These are phyloP conservation scores for Vireo altiloquus DNA, from an alignment of 2,113 vertebrate species.

Conservation along the genomic window DNA sequence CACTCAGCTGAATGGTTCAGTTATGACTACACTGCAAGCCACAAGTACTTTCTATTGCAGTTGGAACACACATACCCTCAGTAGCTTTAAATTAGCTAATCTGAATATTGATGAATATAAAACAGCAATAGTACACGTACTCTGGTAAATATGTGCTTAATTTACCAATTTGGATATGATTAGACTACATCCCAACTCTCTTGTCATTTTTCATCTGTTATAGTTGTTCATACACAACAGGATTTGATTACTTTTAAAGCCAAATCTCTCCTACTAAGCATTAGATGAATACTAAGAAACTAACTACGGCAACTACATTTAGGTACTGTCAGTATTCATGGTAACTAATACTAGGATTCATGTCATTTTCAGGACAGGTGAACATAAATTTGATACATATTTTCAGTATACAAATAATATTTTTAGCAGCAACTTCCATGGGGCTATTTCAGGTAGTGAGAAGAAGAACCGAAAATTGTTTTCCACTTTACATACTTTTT, in stretches of 20 bases:
- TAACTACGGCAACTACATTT: not conserved
- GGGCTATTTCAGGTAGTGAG: not conserved
- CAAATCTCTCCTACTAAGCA: not conserved
- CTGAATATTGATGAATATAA: not conserved
- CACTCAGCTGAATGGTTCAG: not conserved
- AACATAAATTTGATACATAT: not conserved
- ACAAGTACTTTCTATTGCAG: not conserved
- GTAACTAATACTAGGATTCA: not conserved
- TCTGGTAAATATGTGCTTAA: not conserved
- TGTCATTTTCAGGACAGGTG: not conserved
- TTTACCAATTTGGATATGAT: not conserved
- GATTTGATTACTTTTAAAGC: not conserved
- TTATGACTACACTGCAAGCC: not conserved
- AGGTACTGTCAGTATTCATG: not conserved
- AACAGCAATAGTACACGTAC: accelerated
- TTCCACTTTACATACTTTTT: not conserved
- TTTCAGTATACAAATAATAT: not conserved
- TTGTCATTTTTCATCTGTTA: not conserved
- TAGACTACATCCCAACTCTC: not conserved
- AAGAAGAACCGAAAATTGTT: not conserved
- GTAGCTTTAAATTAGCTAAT: not conserved
- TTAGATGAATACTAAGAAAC: not conserved
- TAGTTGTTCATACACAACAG: not conserved
- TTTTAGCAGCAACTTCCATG: not conserved
- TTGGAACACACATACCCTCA: not conserved